Base-by-base conservation (phyloP, 2,113 vertebrate genomes). In the Toxostoma redivivum region DNA sequence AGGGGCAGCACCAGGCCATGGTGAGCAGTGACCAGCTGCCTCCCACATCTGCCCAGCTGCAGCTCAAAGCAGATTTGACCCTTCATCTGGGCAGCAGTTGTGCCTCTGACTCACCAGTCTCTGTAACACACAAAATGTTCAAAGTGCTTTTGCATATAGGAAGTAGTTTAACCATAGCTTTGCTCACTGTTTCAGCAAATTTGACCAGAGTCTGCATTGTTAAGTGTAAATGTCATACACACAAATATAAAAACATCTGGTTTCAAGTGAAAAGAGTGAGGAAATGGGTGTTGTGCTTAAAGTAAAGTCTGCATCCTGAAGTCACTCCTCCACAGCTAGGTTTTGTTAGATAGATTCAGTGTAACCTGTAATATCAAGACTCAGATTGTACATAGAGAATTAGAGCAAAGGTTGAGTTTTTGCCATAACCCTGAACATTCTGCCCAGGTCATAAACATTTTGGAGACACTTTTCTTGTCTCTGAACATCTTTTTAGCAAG, bases 231-330 rank as follows among this genome's bases (percentile, higher is more conserved):
- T 91, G 92, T 93, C 93, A 95, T 82, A 51, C 58, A 85, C 6
- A 0, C 56, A 90, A 86, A 86, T 62, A n/a, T 60, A 77, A 86
- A 38, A 95, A 70, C 93, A 94, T 94, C 95, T 97, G 95, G 79
- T 93, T 92, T 94, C 53, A 83, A 94, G 90, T 81, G 76, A 88
- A 91, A 93, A 94, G 76, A 78, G 62, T 64, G 60, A 96, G 93
- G 94, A 96, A 96, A 60, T 86, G 90, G 58, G 71, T 94, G 79
- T 91, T 90, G 57, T 62, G 64, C 62, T 62, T 87, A 50, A 93
- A 95, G 74, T 77, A 24, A 84, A 88, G 76, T 88, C 92, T 81
- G 69, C 82, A 64, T 97, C 93, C 92, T 93, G 93, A 78, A 88
- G 76, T 71, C 67, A 70, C 79, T 94, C 76, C 87, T 94, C 79